Evolutionary conservation across 2,888 invertebrate species (phyloP), one percentile per base, ranked within the genome.

Genomic region (Nysson spinosus): DNA sequence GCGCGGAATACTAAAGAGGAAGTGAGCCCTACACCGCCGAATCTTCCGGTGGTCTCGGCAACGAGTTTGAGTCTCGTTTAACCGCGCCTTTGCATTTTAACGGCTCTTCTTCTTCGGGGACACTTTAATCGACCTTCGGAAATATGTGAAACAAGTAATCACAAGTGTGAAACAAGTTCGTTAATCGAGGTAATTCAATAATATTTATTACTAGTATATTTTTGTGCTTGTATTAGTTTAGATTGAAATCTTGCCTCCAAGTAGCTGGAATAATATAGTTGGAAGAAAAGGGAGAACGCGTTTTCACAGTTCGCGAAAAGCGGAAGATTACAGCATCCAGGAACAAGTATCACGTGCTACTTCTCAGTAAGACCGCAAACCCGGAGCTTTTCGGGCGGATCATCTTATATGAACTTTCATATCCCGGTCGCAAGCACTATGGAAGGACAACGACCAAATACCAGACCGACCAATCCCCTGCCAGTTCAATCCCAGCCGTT

Each of bases 51-150:
- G 12, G 14, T 20, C 5, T 6, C 7, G n/a, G 37, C 58, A 43
- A 22, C 40, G 54, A 44, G 22, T 46, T n/a, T n/a, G 39, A 78
- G 79, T 79, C 78, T 81, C 80, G 78, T 83, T 80, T 81, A 83
- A 81, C 81, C 80, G 78, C 82, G 77, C 79, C 85, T 86, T 86
- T 86, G 86, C 85, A 86, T 86, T 86, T 86, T 85, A 85, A 86
- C 82, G 81, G 80, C 78, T n/a, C n/a, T n/a, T n/a, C n/a, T 69
- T 81, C 75, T 77, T 72, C 51, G 44, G 58, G 55, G 60, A 56
- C 54, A 50, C 44, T 35, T 64, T 52, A 54, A 24, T 58, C 46
- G 40, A 17, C 9, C 6, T 4, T 30, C 22, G 34, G 24, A 6
- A 11, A 5, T n/a, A 40, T n/a, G n/a, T n/a, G n/a, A n/a, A n/a